Percentiles rank a stretch among this genome's conserved stretches.
These are phyloP conservation scores for Drepana arcuata DNA, from an alignment of 1,140 invertebrate genomes.

Conservation along the genomic window DNA sequence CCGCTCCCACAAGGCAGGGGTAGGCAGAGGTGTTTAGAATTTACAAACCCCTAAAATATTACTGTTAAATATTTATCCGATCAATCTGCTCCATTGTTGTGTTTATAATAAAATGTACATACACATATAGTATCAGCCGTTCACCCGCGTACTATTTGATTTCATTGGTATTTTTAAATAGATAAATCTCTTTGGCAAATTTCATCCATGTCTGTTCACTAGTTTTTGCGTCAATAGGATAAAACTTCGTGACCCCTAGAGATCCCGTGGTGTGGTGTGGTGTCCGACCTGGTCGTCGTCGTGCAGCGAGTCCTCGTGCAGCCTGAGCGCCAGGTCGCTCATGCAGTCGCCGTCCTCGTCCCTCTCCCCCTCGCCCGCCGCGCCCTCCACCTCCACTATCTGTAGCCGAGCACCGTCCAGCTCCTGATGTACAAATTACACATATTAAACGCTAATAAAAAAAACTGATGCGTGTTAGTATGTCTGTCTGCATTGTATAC, in stretches of 20 bases:
- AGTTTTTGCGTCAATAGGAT: too few species aligned
- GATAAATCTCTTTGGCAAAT: background rate
- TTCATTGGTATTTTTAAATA: background rate
- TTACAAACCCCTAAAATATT: too few species aligned
- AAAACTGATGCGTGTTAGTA: background rate
- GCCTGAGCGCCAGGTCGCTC: constrained; percentile 32
- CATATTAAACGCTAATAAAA: constrained; percentile 1
- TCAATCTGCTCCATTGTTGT: too few species aligned
- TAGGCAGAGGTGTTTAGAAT: too few species aligned
- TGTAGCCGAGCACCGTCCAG: constrained; percentile 35
- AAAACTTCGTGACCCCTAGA: background rate
- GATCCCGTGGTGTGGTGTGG: background rate
- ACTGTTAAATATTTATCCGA: too few species aligned
- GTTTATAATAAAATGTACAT: too few species aligned
- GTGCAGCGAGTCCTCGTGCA: constrained; percentile 25
- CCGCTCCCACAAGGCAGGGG: too few species aligned
- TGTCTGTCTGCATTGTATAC: background rate
- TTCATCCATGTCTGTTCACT: too few species aligned
- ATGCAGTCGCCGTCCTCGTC: constrained; percentile 33
- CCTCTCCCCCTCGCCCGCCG: constrained; percentile 4
- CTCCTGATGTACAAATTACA: constrained; percentile 20
- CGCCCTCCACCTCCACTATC: constrained; percentile 22
- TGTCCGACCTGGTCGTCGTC: constrained; percentile 2
- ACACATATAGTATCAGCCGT: too few species aligned
- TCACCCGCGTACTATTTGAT: too few species aligned